Conservation (phyloP, 2,797 vertebrate genomes). For the Mionectes olivaceus region DNA sequence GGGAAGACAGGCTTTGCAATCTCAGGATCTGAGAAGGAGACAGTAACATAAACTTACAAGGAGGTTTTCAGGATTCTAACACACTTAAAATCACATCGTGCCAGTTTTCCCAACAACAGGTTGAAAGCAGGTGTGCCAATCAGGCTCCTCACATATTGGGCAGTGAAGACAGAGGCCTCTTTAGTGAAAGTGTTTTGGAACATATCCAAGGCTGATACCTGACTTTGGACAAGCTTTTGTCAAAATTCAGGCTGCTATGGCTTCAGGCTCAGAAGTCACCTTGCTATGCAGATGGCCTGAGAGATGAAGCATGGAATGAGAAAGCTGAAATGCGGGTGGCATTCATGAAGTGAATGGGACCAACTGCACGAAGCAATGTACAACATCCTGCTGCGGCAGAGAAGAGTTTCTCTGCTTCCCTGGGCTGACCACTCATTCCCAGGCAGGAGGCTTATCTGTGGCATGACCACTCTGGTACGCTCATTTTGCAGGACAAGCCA, state of each 20-base stretch:
- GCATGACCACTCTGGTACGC: not conserved
- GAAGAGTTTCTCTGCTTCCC: not conserved
- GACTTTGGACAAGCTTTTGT: not conserved
- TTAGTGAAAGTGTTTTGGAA: constrained; percentile 18
- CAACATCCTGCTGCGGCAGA: not conserved
- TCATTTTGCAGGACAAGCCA: not conserved
- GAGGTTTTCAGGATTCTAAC: not conserved
- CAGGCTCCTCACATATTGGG: constrained; percentile 16
- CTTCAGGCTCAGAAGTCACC: constrained; percentile 37
- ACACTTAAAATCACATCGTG: not conserved
- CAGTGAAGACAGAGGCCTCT: not conserved
- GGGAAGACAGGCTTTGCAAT: not conserved
- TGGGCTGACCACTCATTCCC: not conserved
- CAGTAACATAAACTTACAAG: not conserved
- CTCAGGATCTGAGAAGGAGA: not conserved
- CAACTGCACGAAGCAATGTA: not conserved
- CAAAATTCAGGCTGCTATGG: constrained; percentile 25
- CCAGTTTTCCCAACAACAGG: constrained; percentile 24
- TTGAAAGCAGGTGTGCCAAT: constrained; percentile 57
- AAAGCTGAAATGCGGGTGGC: constrained; percentile 23
- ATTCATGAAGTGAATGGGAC: not conserved
- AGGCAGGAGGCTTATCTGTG: not conserved
- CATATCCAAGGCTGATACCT: constrained; percentile 12
- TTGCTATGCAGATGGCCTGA: constrained; percentile 65
- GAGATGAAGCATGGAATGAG: constrained; percentile 53